These are phyloP conservation scores for Pterois miles DNA, from an alignment of 2,797 vertebrate genomes.

Conservation along the genomic window DNA sequence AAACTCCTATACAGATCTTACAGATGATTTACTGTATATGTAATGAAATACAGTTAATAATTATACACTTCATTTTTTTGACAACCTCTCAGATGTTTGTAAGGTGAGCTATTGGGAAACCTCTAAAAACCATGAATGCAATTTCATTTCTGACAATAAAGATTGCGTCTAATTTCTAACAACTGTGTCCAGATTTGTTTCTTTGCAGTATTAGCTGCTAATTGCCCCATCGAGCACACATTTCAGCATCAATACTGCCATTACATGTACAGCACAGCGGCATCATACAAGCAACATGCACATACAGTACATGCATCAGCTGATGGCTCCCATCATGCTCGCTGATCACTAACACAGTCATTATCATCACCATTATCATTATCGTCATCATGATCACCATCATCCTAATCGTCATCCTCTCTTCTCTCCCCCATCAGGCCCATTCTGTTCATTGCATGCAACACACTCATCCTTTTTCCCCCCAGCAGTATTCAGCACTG, in stretches of 20 bases:
- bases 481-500: constrained; percentile 72
- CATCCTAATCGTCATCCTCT: constrained; percentile 74
- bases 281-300: constrained; percentile 37
- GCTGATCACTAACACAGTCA: constrained; percentile 76
- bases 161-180: constrained; percentile 49
- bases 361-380: constrained; percentile 79
- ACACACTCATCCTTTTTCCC: constrained; percentile 49
- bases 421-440: constrained; percentile 64
- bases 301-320: constrained; percentile 64
- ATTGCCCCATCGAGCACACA: neutral
- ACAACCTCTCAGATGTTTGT: neutral
- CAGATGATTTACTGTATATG: constrained; percentile 17
- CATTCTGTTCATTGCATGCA: constrained; percentile 68
- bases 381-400: constrained; percentile 76
- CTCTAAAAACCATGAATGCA: constrained; percentile 17
- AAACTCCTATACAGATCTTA: neutral
- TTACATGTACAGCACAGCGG: constrained; percentile 1
- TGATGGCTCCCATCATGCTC: constrained; percentile 72
- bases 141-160: constrained; percentile 71
- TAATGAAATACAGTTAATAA: constrained; percentile 10
- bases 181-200: neutral
- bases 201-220: neutral
- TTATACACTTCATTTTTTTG: neutral
- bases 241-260: constrained; percentile 4
- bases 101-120: constrained; percentile 15